Evolutionary conservation across 2,888 invertebrate genomes (phyloP).

Genomic region (Lasioglossum pauxillum): DNA sequence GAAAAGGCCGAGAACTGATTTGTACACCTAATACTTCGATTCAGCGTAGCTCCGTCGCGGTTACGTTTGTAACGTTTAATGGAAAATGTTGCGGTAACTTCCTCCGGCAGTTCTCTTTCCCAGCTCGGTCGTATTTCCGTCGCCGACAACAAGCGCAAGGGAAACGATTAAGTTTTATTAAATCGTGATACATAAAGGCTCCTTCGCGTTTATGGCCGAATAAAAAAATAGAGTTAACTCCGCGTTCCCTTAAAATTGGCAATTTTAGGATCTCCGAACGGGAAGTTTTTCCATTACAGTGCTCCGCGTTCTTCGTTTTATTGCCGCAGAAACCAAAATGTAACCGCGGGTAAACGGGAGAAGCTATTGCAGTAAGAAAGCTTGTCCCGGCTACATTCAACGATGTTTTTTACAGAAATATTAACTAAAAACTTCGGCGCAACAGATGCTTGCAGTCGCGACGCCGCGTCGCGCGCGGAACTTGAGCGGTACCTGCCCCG

Average conservation of each 20-base stretch:
- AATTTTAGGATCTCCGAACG: slow-evolving; percentile 41
- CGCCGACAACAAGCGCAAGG: neutral
- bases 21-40: no score
- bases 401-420: slow-evolving; percentile 16
- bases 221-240: slow-evolving; percentile 33
- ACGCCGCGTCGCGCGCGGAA: neutral
- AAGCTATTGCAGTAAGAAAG: slow-evolving; percentile 13
- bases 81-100: neutral
- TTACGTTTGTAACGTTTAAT: neutral
- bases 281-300: slow-evolving; percentile 50
- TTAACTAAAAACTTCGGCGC: slow-evolving; percentile 14
- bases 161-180: slow-evolving; percentile 41
- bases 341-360: neutral
- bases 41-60: neutral
- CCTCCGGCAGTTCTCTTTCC: neutral
- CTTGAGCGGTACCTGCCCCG: neutral
- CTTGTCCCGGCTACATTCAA: slow-evolving; percentile 12
- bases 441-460: slow-evolving; percentile 33
- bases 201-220: slow-evolving; percentile 27
- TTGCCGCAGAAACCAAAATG: slow-evolving; percentile 30
- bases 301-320: slow-evolving; percentile 28
- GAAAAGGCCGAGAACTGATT: no score
- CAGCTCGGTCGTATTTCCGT: neutral
- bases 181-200: slow-evolving; percentile 11
- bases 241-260: slow-evolving; percentile 44